phyloP scores from a whole-genome alignment of 2,113 vertebrate genomes.

The Phocoena phocoena region DNA sequence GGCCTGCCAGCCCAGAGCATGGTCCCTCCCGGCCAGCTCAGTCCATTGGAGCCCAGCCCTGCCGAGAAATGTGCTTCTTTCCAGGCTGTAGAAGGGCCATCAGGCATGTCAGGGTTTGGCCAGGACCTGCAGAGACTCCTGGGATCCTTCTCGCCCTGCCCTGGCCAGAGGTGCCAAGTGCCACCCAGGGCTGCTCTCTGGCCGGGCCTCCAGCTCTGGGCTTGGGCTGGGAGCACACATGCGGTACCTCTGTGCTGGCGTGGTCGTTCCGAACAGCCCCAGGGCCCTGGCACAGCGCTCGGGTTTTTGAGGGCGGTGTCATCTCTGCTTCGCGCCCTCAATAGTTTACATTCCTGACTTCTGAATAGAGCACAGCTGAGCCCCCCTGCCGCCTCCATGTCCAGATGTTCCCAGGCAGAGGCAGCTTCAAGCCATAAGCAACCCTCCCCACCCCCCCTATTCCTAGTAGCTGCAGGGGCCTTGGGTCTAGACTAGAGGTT shows the following conservation, averaged over 20 bases:
- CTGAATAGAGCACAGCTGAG: conserved; percentile 58
- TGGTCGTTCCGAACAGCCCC: neutral
- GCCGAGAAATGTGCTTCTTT: conserved; percentile 63
- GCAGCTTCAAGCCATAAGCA: neutral
- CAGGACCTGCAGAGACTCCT: conserved; percentile 65
- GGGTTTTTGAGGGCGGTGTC: neutral
- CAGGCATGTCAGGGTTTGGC: conserved; percentile 53
- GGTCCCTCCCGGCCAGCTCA: neutral
- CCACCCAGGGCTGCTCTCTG: neutral
- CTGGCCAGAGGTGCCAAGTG: neutral
- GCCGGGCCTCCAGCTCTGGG: neutral
- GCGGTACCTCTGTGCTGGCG: neutral
- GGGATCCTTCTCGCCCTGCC: neutral
- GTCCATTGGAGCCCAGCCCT: neutral
- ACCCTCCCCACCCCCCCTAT: neutral
- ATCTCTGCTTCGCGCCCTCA: conserved; percentile 1
- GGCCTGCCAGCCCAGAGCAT: neutral
- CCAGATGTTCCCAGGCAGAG: neutral
- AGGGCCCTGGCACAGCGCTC: neutral
- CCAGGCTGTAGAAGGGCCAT: conserved; percentile 63
- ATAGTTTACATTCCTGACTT: conserved; percentile 73
- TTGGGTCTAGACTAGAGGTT: neutral
- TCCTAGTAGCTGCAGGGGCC: neutral
- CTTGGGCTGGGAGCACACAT: neutral
- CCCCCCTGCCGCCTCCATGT: neutral